Conservation (phyloP, 2,797 vertebrate genomes). For the Siniperca obscura region DNA sequence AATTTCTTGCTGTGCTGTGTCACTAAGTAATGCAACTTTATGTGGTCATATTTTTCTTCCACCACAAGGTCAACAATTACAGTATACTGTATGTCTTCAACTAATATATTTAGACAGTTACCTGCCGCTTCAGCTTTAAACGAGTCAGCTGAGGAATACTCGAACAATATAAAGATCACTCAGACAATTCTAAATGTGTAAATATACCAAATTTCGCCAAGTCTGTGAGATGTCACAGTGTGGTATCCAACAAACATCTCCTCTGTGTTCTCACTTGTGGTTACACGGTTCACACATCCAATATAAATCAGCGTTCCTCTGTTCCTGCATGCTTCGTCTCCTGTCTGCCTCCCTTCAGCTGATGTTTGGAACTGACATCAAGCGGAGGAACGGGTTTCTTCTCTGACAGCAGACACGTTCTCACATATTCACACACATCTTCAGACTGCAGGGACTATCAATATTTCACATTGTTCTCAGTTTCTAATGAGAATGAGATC, state of each 20-base stretch:
- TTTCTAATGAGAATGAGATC: constrained; percentile 74
- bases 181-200: constrained; percentile 51
- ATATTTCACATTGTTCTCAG: constrained; percentile 71
- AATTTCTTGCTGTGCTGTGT: not conserved
- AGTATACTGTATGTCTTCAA: not conserved
- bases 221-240: constrained; percentile 35
- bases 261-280: constrained; percentile 62
- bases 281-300: constrained; percentile 49
- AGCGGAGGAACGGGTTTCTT: not conserved
- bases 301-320: constrained; percentile 39
- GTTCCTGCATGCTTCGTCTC: constrained; percentile 45
- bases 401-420: constrained; percentile 9
- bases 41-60: not conserved
- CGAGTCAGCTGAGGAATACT: constrained; percentile 17
- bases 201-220: constrained; percentile 50
- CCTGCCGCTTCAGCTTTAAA: not conserved
- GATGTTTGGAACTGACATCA: constrained; percentile 35
- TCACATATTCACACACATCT: constrained; percentile 53
- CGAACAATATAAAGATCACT: constrained; percentile 32
- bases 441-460: constrained; percentile 56
- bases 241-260: constrained; percentile 54
- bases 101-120: not conserved
- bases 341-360: constrained; percentile 1
- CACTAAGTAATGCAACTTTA: not conserved
- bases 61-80: not conserved